Evolutionary conservation across 2,113 vertebrate genomes (phyloP).

Genomic region (Tupaia tana): DNA sequence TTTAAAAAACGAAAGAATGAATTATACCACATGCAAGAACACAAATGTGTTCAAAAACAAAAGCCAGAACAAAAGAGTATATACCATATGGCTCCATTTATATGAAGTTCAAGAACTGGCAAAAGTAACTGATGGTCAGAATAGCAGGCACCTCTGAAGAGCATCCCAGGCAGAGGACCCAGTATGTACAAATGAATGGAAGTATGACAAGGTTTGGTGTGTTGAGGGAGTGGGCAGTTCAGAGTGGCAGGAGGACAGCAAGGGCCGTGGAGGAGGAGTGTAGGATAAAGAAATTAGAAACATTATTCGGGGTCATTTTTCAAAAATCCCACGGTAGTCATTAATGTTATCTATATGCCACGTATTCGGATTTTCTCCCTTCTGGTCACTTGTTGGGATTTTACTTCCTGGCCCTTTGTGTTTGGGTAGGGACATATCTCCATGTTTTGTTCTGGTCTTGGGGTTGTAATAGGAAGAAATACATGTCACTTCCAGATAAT

Average conservation of each 20-base stretch:
- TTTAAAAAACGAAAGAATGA: neutral
- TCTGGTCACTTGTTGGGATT: neutral
- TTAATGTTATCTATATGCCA: neutral
- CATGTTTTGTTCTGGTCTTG: neutral
- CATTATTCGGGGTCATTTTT: neutral
- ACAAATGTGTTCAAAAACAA: neutral
- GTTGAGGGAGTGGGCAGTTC: neutral
- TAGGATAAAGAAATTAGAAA: neutral
- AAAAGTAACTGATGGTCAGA: neutral
- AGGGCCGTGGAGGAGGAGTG: neutral
- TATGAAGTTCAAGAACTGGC: neutral
- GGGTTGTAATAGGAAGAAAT: neutral
- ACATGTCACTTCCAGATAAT: neutral
- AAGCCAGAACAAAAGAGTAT: neutral
- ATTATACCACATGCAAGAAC: neutral
- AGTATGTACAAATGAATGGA: neutral
- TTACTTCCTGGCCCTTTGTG: neutral
- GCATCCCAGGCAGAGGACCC: neutral
- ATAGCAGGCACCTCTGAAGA: neutral
- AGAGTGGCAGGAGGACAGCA: neutral
- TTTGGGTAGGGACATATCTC: neutral
- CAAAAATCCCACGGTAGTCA: neutral
- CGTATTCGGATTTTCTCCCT: neutral
- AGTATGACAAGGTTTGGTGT: neutral
- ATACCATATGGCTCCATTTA: neutral